Evolutionary conservation across 1,140 invertebrate genomes (phyloP).

Genomic region (Sipha flava): DNA sequence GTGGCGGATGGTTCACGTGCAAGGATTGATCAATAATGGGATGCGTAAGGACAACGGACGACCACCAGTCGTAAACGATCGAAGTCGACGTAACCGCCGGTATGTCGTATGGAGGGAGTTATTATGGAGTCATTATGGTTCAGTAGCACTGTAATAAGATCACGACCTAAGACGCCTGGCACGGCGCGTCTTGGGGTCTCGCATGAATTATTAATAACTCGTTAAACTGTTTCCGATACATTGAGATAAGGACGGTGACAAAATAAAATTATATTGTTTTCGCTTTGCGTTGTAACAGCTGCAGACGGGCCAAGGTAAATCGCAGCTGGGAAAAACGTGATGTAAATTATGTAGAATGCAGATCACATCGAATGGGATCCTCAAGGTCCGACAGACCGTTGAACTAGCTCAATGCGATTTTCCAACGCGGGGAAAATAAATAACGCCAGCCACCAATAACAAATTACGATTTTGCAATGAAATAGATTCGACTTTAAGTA

Average conservation of each 20-base stretch:
- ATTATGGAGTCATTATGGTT: too few species aligned
- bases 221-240: slow-evolving; percentile 1
- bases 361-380: not conserved
- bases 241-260: not conserved
- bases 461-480: not conserved
- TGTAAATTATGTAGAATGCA: not conserved
- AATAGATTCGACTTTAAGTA: too few species aligned
- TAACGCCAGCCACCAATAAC: too few species aligned
- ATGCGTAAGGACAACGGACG: too few species aligned
- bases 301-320: not conserved
- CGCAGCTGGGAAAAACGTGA: not conserved
- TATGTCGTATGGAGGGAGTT: too few species aligned
- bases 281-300: not conserved
- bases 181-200: not conserved
- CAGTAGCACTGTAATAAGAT: not conserved
- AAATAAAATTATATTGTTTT: not conserved
- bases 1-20: too few species aligned
- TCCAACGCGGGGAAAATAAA: not conserved
- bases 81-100: too few species aligned
- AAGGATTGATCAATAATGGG: too few species aligned
- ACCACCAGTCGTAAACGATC: too few species aligned
- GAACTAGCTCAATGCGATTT: not conserved
- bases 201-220: slow-evolving; percentile 15
- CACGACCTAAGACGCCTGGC: not conserved
- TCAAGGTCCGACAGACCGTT: not conserved